Evolutionary conservation across 2,888 invertebrate species (phyloP), one percentile per base, ranked within the genome.

Genomic region (Tetragonisca angustula): DNA sequence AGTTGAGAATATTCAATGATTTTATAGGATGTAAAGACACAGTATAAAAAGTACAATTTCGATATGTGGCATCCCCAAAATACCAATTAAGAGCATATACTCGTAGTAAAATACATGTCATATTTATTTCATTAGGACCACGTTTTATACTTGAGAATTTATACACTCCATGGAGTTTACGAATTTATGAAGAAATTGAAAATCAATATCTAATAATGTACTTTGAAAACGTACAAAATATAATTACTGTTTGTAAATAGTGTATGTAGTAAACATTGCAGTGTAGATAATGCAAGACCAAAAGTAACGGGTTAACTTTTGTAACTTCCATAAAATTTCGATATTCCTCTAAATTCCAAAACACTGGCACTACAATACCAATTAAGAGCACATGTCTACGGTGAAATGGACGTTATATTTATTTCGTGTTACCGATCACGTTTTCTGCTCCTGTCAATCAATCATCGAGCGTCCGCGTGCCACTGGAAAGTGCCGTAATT

Each of bases 401-500:
- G 11, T 36, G 17, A 56, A 70, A 36, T 36, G 56, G 19, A 0
- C 54, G 17, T 54, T 17, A 13, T 11, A 32, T n/a, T 4, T 54
- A 43, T 43, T 43, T 43, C 43, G 43, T 50, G 50, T 52, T 32
- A 21, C 43, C 27, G 21, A 21, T 64, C 36, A 36, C 36, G 36
- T 43, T 43, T 52, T 49, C 24, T 68, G 52, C 62, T 50, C 17
- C 13, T 36, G n/a, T 24, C 43, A 19, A 49, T 64, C 21, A n/a
- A 27, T 32, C 59, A 50, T 61, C 61, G 36, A 69, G 15, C 49
- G 36, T 21, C n/a, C n/a, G 24, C 21, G 15, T 52, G n/a, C 36
- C 43, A 27, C 32, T 56, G 54, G 17, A 56, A 59, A 43, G 2
- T 19, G 36, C 36, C 4, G 43, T 52, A 68, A 79, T 73, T 76